Evolutionary conservation across 2,888 invertebrate species (phyloP).

Genomic region (Apamea crenata): DNA sequence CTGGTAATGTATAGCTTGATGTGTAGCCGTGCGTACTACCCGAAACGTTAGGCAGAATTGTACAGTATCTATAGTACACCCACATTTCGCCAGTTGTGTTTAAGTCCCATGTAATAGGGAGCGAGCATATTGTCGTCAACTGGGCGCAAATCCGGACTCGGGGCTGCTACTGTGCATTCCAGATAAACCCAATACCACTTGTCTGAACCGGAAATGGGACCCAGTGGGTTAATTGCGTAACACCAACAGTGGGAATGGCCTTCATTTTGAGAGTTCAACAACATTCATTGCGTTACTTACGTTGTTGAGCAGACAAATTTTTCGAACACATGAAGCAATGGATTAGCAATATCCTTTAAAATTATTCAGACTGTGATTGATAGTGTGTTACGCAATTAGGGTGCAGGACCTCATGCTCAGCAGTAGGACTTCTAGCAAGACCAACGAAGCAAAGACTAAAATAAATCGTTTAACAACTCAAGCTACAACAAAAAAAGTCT

Average conservation of each 20-base stretch:
- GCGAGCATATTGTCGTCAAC: not conserved
- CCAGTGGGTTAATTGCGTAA: no score
- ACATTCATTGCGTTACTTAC: no score
- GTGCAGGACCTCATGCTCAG: not conserved
- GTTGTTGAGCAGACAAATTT: no score
- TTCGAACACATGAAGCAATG: no score
- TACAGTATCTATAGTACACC: not conserved
- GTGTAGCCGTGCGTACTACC: no score
- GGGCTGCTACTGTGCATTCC: not conserved
- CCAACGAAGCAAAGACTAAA: conserved; percentile 5
- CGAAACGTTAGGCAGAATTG: not conserved
- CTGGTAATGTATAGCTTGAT: no score
- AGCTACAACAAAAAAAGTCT: not conserved
- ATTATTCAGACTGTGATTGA: no score
- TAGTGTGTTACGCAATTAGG: no score
- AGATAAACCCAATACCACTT: not conserved
- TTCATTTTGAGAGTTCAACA: no score
- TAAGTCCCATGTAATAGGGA: not conserved
- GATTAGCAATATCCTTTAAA: no score
- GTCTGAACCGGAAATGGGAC: not conserved
- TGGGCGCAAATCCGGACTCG: not conserved
- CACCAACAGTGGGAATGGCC: no score
- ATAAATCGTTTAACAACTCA: not conserved
- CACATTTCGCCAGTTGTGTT: not conserved
- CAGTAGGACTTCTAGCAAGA: not conserved